These are phyloP conservation scores for Bombus confusus DNA, from an alignment of 1,140 invertebrate species.

Conservation along the genomic window DNA sequence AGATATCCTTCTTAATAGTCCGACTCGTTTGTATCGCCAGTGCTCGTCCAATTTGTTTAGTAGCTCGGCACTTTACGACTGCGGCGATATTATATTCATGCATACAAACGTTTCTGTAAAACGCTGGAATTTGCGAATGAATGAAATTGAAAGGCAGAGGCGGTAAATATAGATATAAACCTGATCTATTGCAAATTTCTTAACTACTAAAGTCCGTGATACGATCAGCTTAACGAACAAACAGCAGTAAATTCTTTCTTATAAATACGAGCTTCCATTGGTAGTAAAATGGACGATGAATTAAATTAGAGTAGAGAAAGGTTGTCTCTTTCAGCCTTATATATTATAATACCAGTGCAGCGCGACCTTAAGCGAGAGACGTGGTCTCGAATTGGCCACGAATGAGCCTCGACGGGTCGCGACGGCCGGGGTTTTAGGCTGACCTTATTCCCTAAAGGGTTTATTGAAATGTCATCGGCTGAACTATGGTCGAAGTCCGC, in stretches of 20 bases:
- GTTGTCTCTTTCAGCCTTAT: neutral
- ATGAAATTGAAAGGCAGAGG: neutral
- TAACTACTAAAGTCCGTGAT: neutral
- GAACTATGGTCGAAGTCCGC: conserved; percentile 62
- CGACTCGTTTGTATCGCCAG: neutral
- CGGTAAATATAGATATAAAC: neutral
- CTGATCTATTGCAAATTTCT: neutral
- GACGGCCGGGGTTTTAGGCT: neutral
- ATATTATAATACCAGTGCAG: neutral
- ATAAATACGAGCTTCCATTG: neutral
- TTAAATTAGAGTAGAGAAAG: conserved; percentile 26
- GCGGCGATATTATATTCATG: neutral
- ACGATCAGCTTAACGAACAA: neutral
- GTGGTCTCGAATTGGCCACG: neutral
- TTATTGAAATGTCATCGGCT: conserved; percentile 74
- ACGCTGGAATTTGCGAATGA: neutral
- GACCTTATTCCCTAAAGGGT: conserved; percentile 52
- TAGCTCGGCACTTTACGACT: neutral
- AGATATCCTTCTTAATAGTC: conserved; percentile 15
- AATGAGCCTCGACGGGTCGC: neutral
- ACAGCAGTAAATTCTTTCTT: neutral
- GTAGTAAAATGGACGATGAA: neutral
- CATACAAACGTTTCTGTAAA: neutral
- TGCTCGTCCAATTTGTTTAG: neutral
- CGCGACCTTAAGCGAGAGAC: neutral